Evolutionary conservation across 1,140 invertebrate genomes (phyloP), one percentile per base, ranked within the genome.

Genomic region (Brachionus manjavacas): DNA sequence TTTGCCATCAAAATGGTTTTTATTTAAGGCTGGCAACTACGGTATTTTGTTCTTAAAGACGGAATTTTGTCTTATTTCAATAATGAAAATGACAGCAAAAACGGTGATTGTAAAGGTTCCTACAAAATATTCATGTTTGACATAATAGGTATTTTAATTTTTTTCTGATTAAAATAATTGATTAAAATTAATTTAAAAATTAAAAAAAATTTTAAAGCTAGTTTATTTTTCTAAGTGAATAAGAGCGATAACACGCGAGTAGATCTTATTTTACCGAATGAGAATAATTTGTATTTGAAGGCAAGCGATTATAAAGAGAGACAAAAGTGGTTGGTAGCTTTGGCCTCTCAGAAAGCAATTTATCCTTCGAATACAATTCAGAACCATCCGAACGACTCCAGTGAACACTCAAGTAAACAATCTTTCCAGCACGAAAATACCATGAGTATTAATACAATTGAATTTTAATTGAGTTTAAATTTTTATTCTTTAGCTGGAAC

Each of bases 331-430:
- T 25, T 81, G n/a, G 79, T 81, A 7, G 52, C 79, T 43, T 64
- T 81, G n/a, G 79, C 79, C 20, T 60, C 64, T 81, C 79, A 81
- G 31, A 81, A 81, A 81, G 79, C 79, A 20, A 81, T 55, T 31
- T 46, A 81, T 81, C 79, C 79, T 12, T 49, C 72, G 0, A 49
- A 31, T 16, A 11, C 20, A 11, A 9, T 76, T 52, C 72, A 16
- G 1, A 76, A 20, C 11, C 41, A 49, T 46, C 46, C 20, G 0
- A 25, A 23, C 11, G 72, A 76, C n/a, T n/a, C n/a, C n/a, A n/a
- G n/a, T 28, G 72, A 76, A 25, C 16, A n/a, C 4, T 23, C 23
- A 25, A 76, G 20, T 12, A 76, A 72, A 20, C 28, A 41, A 20
- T 41, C 31, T 11, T 16, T 12, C 23, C 68, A 14, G 6, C 39